Conservation (phyloP, 2,113 vertebrate genomes). For the Mionectes macconnelli region DNA sequence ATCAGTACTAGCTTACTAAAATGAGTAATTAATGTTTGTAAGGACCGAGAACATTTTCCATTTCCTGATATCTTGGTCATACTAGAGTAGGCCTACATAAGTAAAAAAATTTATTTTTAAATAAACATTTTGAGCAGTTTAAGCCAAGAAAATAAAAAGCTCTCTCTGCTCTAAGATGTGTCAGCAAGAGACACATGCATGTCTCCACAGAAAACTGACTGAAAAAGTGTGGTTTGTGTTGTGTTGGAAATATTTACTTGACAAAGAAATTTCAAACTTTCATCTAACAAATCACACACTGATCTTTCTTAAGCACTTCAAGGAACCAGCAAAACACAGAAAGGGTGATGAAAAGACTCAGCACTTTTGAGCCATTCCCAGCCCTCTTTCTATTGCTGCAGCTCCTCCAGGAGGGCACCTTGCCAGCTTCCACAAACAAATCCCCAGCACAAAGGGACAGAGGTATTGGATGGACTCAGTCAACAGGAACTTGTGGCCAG, state of each 20-base stretch:
- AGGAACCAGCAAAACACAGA: background rate
- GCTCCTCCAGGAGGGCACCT: background rate
- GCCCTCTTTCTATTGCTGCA: background rate
- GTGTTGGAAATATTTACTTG: background rate
- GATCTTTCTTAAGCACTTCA: background rate
- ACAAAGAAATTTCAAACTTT: background rate
- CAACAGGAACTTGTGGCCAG: constrained; percentile 15
- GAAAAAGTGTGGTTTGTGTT: background rate
- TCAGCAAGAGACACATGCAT: background rate
- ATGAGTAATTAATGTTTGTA: background rate
- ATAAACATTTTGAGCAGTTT: background rate
- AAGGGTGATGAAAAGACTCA: background rate
- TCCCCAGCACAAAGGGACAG: background rate
- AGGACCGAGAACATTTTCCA: background rate
- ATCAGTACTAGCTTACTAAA: background rate
- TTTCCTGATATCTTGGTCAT: background rate
- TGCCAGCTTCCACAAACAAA: constrained; percentile 36
- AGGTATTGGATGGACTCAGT: background rate
- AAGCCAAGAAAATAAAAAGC: background rate
- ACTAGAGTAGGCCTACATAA: background rate
- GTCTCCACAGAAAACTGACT: background rate
- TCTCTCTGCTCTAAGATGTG: background rate
- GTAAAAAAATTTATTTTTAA: background rate
- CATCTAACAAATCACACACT: background rate
- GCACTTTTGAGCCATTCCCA: background rate